Evolutionary conservation across 1,140 invertebrate species (phyloP).

Genomic region (Zaprionus nigranus): DNA sequence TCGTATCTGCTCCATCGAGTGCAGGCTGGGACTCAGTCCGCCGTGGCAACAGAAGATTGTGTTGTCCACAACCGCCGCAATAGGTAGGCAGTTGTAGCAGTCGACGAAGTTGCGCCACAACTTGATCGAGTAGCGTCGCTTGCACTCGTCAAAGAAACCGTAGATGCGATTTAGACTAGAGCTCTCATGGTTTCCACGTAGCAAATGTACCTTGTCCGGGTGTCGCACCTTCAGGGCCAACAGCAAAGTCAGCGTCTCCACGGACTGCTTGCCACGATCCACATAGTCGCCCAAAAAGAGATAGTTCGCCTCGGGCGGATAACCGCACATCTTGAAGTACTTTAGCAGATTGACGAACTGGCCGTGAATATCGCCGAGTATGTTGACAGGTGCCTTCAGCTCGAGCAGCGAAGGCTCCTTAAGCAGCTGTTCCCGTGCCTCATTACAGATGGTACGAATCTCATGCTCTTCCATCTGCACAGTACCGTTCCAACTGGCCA

Average conservation of each 20-base stretch:
- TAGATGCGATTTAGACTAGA: conserved; percentile 96
- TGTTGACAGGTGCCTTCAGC: conserved; percentile 98
- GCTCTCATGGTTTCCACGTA: conserved; percentile 93
- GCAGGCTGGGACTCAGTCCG: conserved; percentile 93
- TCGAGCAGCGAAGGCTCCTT: conserved; percentile 98
- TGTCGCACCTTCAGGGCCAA: conserved; percentile 98
- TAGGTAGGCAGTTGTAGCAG: conserved; percentile 97
- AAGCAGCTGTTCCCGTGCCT: conserved; percentile 98
- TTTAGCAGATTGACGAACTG: conserved; percentile 98
- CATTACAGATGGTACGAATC: conserved; percentile 96
- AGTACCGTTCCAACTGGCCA: neutral
- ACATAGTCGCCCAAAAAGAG: conserved; percentile 96
- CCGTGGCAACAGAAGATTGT: conserved; percentile 99
- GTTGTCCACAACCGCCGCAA: conserved; percentile 97
- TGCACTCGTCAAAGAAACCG: conserved; percentile 97
- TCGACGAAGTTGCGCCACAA: conserved; percentile 97
- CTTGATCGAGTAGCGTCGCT: conserved; percentile 97
- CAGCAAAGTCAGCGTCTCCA: conserved; percentile 95
- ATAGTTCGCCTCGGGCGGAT: conserved; percentile 99
- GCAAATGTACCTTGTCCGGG: conserved; percentile 93
- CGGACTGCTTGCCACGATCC: conserved; percentile 92
- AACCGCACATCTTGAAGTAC: conserved; percentile 99
- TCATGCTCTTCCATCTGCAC: conserved; percentile 97
- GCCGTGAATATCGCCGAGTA: conserved; percentile 99
- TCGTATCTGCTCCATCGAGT: conserved; percentile 95